Percentiles rank a stretch among this genome's conserved stretches.
Evolutionary conservation across 1,140 invertebrate genomes (phyloP).

Genomic region (Drosophila pruinosa): DNA sequence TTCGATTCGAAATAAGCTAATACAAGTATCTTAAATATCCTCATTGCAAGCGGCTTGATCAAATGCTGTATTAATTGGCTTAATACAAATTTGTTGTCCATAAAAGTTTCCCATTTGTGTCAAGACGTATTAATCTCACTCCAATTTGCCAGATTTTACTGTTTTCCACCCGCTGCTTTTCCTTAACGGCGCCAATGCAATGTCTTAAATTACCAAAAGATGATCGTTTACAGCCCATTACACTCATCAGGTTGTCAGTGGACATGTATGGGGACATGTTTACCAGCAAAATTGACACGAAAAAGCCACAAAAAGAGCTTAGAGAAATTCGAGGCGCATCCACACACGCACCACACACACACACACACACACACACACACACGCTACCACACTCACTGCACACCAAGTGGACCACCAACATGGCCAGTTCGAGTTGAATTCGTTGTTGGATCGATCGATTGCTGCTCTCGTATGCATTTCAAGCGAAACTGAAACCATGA

Average conservation of each 20-base stretch:
- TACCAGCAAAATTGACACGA: conserved; percentile 69
- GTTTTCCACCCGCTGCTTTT: conserved; percentile 27
- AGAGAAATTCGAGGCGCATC: conserved; percentile 65
- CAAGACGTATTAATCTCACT: not conserved
- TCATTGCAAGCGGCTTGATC: not conserved
- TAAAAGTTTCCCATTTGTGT: not conserved
- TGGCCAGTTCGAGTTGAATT: conserved; percentile 21
- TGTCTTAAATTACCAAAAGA: conserved; percentile 19
- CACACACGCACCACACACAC: conserved; percentile 26
- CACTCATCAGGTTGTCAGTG: conserved; percentile 34
- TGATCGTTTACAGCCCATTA: conserved; percentile 45
- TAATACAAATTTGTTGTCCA: not conserved
- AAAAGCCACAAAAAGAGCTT: conserved; percentile 56
- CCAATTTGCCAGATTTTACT: conserved; percentile 8
- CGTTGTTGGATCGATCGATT: conserved; percentile 29
- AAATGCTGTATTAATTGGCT: not conserved
- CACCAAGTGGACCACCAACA: conserved; percentile 50
- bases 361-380: conserved; percentile 7
- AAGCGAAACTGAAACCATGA: conserved; percentile 53
- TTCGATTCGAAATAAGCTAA: no score
- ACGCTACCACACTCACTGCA: not conserved
- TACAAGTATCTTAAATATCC: no score
- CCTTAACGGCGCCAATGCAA: conserved; percentile 1
- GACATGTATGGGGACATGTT: conserved; percentile 64
- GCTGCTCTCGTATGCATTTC: conserved; percentile 42